phyloP scores from a whole-genome alignment of 2,888 invertebrate species.

The Cloeon dipterum region DNA sequence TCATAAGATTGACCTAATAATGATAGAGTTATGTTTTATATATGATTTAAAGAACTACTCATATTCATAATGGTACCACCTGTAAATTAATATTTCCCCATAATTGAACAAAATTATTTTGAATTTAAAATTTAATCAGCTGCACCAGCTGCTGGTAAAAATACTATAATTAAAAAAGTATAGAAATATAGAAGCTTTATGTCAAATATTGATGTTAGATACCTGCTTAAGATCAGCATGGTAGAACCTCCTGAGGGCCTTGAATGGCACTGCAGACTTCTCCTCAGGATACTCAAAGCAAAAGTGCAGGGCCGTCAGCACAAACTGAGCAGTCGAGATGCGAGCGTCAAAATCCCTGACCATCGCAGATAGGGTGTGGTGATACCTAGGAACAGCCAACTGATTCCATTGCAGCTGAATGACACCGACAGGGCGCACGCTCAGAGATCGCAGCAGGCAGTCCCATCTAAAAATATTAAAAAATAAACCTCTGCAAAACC shows the following conservation, averaged over 20 bases:
- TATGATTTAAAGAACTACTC: no score
- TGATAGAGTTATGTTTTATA: no score
- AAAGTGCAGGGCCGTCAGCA: not conserved
- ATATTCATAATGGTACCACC: no score
- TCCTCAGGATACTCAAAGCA: slow-evolving; percentile 1
- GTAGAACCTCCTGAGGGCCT: not conserved
- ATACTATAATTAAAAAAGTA: not conserved
- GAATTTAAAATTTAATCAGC: no score
- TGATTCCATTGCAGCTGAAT: slow-evolving; percentile 35
- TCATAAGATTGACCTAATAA: no score
- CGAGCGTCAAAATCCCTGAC: slow-evolving; percentile 18
- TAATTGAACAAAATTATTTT: no score
- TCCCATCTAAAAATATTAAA: slow-evolving; percentile 32
- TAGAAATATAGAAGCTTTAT: no score
- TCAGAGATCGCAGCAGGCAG: slow-evolving; percentile 36
- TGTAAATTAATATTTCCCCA: no score
- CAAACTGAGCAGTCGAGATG: slow-evolving; percentile 1
- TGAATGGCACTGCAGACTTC: not conserved
- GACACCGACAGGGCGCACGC: slow-evolving; percentile 20
- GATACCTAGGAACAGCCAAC: slow-evolving; percentile 33
- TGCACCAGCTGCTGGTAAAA: no score
- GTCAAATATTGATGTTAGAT: no score
- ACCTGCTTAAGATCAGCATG: not conserved
- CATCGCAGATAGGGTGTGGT: slow-evolving; percentile 27
- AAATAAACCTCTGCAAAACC: no score